Percentiles rank a stretch among this genome's conserved stretches.
Conservation (phyloP, 2,797 vertebrate species). For the Artibeus jamaicensis region DNA sequence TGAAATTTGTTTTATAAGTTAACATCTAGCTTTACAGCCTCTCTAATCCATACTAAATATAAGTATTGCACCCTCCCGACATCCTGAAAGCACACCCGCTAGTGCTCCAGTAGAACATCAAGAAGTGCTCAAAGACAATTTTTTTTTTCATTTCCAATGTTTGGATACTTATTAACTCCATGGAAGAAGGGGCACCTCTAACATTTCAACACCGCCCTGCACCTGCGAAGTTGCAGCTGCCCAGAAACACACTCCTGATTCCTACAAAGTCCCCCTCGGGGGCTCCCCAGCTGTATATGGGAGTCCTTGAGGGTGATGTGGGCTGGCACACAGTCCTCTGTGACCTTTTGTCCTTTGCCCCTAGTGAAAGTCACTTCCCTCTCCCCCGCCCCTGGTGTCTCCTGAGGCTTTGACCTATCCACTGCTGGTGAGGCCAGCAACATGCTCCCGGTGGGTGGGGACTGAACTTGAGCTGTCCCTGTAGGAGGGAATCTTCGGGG, state of each 20-base stretch:
- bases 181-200: not conserved
- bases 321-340: not conserved
- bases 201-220: not conserved
- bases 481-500: not conserved
- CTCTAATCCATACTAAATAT: not conserved
- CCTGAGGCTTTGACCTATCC: not conserved
- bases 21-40: not conserved
- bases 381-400: no score
- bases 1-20: not conserved
- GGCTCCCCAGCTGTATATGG: not conserved
- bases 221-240: not conserved
- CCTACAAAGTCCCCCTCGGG: not conserved
- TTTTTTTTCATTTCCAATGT: not conserved
- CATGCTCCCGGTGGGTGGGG: no score
- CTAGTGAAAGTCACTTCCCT: not conserved
- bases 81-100: no score
- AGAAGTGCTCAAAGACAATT: not conserved
- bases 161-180: not conserved
- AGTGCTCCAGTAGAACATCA: not conserved
- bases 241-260: not conserved
- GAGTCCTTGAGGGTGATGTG: accelerated
- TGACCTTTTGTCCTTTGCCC: not conserved
- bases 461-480: not conserved
- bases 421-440: not conserved
- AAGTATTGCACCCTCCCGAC: not conserved